These are phyloP conservation scores for Galerucella pusilla DNA, from an alignment of 2,888 invertebrate genomes.

Conservation along the genomic window DNA sequence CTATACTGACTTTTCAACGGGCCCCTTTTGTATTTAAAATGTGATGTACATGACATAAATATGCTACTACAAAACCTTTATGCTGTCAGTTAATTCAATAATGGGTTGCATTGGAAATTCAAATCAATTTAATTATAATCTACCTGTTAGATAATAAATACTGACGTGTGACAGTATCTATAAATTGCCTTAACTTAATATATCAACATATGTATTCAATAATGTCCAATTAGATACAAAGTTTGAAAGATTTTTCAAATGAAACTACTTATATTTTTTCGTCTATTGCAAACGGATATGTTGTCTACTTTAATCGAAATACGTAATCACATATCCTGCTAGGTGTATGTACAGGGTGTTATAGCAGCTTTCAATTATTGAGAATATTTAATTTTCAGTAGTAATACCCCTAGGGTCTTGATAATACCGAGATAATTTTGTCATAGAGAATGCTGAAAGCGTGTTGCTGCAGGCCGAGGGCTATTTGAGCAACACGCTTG, in stretches of 20 bases:
- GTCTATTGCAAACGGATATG: constrained; percentile 3
- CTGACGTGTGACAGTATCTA: constrained; percentile 31
- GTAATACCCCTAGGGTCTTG: no score
- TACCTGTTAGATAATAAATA: constrained; percentile 45
- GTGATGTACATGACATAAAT: constrained; percentile 45
- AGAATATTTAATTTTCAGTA: no score
- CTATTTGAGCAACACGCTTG: no score
- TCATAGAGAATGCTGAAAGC: no score
- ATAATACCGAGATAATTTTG: no score
- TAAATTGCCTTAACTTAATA: constrained; percentile 36
- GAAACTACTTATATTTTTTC: constrained; percentile 3
- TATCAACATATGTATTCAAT: constrained; percentile 31
- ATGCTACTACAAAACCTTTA: constrained; percentile 45
- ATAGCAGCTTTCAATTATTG: no score
- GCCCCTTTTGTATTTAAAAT: constrained; percentile 32
- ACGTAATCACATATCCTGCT: neutral
- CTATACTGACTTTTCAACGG: constrained; percentile 9
- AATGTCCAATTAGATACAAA: constrained; percentile 25
- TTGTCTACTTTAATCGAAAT: neutral
- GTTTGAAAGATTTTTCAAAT: neutral
- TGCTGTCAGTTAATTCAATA: constrained; percentile 47
- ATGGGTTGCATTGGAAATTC: constrained; percentile 45
- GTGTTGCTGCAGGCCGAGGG: no score
- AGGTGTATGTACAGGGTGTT: neutral
- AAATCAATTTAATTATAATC: constrained; percentile 46